Evolutionary conservation across 30 jellyfish, hydroid and myxozoan genomes (phyloP), one percentile per base, ranked within the genome.

Genomic region (Phacellophora camtschatica): DNA sequence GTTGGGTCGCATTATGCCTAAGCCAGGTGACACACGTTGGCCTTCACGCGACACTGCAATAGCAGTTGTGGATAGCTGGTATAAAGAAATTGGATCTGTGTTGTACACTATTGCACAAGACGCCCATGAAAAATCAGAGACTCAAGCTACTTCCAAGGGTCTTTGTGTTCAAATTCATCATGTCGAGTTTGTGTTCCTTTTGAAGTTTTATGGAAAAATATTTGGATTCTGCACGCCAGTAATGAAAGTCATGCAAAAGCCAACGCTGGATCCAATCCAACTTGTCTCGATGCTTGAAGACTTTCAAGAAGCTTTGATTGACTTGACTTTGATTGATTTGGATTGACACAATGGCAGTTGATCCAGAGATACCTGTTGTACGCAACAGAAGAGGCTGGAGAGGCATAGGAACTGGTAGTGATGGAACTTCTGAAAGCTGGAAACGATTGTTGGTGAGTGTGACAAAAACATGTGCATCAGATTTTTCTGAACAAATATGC

Each of bases 11-110:
- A 59, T 59, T 22, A 70, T 77, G 4, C 89, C 82, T 25, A 77
- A 59, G 33, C 89, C 82, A 5, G 73, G 72, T 6, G 89, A 77
- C 53, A 77, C 89, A 7, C 57, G 89, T 25, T 77, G 89, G 89
- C 81, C 62, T 16, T 77, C 89, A 10, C 89, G 73, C 24, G 89
- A 77, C 27, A 34, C 56, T 22, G 81, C 89, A 19, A 61, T 64
- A 12, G 12, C 41, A 36, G 82, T 42, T 30, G 41, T 77, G 4
- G 89, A 77, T 32, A 30, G 39, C 33, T 30, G 11, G 30, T 75
- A 75, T 69, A 68, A 75, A 56, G 32, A 64, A n/a, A 61, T 77
- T 18, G 89, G 81, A 4, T 32, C 56, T 12, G 81, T 43, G 11
- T 35, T 77, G 36, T 59, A 5, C 36, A 64, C 39, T 12, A 72